phyloP scores from a whole-genome alignment of 2,888 invertebrate genomes.

The Chironomus tentans region DNA sequence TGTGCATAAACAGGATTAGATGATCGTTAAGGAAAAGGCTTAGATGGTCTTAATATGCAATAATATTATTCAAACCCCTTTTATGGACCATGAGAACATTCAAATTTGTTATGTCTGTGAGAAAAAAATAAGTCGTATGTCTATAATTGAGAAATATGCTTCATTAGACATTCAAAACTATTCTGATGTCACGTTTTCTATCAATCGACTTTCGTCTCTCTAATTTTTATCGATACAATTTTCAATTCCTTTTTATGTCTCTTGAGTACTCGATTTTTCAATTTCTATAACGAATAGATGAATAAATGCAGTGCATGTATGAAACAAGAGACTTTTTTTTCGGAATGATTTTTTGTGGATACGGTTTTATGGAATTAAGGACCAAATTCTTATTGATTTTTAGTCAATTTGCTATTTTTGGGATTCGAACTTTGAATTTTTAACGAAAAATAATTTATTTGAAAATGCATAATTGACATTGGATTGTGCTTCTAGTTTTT shows the following conservation, averaged over 20 bases:
- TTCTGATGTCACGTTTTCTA: conserved; percentile 4
- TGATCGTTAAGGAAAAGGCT: background rate
- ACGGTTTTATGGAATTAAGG: too few species aligned
- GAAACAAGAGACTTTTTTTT: too few species aligned
- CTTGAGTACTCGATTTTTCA: background rate
- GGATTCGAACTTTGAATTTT: too few species aligned
- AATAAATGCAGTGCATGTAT: background rate
- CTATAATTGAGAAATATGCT: conserved; percentile 5
- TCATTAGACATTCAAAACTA: background rate
- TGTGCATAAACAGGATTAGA: background rate
- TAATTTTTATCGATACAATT: conserved; percentile 16
- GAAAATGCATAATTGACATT: too few species aligned
- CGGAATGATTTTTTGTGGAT: too few species aligned
- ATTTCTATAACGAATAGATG: too few species aligned
- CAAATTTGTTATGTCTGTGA: background rate
- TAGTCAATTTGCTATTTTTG: too few species aligned
- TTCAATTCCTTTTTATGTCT: background rate
- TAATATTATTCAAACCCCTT: background rate
- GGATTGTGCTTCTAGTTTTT: too few species aligned
- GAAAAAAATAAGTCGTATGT: background rate
- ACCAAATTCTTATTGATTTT: too few species aligned
- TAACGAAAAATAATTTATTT: too few species aligned
- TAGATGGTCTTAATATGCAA: background rate
- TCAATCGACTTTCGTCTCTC: background rate
- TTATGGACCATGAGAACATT: background rate